Evolutionary conservation across 2,888 invertebrate genomes (phyloP).

Genomic region (Mesoligia furuncula): DNA sequence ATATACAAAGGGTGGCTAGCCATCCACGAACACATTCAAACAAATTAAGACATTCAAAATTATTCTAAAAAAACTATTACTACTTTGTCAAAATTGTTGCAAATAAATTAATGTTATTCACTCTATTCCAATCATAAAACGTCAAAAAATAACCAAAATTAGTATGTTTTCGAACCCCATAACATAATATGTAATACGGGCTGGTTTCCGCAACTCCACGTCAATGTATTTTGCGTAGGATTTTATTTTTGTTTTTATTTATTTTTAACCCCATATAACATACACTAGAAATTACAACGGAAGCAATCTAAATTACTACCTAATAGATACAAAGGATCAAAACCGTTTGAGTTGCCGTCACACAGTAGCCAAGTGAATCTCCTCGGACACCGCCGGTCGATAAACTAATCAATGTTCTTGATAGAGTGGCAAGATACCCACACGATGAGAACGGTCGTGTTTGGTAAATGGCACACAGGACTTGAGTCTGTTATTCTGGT

Average conservation of each 20-base stretch:
- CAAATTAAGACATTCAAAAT: background rate
- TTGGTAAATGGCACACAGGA: slow-evolving; percentile 1
- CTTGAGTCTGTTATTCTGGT: slow-evolving; percentile 15
- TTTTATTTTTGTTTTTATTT: no score
- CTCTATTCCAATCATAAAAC: background rate
- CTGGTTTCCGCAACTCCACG: no score
- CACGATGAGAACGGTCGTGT: background rate
- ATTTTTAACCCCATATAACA: background rate
- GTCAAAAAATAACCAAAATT: background rate
- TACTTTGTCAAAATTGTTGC: background rate
- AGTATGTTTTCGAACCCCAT: background rate
- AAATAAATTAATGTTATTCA: background rate
- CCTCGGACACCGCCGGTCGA: slow-evolving; percentile 12
- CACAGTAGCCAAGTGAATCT: slow-evolving; percentile 11
- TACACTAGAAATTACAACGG: background rate
- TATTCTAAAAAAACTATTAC: background rate
- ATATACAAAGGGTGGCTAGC: no score
- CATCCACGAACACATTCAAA: no score
- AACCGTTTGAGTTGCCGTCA: background rate
- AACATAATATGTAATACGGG: background rate
- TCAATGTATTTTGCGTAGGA: no score
- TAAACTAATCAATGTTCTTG: slow-evolving; percentile 55
- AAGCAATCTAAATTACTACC: background rate
- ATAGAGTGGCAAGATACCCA: slow-evolving; percentile 18
- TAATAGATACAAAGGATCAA: background rate